These are phyloP conservation scores for Microtus ochrogaster DNA, from an alignment of 2,113 vertebrate genomes.

Conservation along the genomic window DNA sequence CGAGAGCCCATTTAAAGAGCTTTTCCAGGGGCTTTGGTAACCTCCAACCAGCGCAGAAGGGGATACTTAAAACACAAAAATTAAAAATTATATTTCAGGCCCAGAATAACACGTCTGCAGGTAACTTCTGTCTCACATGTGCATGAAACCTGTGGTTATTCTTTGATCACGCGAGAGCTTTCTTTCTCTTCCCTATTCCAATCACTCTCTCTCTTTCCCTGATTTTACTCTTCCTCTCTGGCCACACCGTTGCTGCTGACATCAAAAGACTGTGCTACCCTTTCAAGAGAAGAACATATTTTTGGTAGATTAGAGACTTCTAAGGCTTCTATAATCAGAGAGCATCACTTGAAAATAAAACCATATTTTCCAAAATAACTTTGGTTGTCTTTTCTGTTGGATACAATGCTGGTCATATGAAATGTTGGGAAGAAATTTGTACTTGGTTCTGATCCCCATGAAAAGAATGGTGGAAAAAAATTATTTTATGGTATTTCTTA, in stretches of 20 bases:
- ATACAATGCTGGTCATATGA: neutral
- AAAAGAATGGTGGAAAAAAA: neutral
- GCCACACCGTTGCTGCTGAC: neutral
- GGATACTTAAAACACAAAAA: neutral
- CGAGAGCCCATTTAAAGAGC: neutral
- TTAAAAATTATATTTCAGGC: neutral
- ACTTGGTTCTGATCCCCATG: slow-evolving; percentile 24
- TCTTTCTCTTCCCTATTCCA: neutral
- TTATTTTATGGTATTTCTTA: slow-evolving; percentile 11
- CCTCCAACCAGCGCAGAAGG: neutral
- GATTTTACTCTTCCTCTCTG: neutral
- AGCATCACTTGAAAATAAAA: slow-evolving; percentile 45
- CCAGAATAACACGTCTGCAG: neutral
- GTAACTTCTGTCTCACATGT: neutral
- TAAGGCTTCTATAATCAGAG: slow-evolving; percentile 27
- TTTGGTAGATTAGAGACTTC: slow-evolving; percentile 21
- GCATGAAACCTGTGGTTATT: neutral
- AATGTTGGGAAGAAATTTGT: neutral
- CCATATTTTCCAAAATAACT: neutral
- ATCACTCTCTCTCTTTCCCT: neutral
- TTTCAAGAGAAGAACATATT: slow-evolving; percentile 5
- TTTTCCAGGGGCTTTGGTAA: neutral
- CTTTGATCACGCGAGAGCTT: neutral
- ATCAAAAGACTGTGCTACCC: neutral
- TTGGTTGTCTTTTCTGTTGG: neutral